These are phyloP conservation scores for Heliconius nattereri DNA, from an alignment of 1,140 invertebrate species.

Conservation along the genomic window DNA sequence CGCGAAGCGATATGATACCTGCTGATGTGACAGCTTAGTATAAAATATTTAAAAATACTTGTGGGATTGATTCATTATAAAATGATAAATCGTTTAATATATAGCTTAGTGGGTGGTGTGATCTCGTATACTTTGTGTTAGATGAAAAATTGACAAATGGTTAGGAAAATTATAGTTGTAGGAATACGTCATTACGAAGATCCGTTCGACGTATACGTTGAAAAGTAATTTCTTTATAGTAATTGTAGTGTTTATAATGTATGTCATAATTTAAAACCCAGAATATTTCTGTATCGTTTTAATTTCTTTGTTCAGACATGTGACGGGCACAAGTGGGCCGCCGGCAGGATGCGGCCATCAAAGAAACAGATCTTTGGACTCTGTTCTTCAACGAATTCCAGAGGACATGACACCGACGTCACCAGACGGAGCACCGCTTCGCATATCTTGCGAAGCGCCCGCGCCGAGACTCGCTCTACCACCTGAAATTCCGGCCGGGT, in stretches of 20 bases:
- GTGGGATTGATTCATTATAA: background rate
- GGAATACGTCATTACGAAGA: constrained; percentile 75
- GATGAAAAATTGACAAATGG: constrained; percentile 54
- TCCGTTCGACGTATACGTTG: constrained; percentile 73
- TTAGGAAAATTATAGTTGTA: constrained; percentile 75
- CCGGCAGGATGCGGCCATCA: constrained; percentile 86
- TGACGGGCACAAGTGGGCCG: constrained; percentile 71
- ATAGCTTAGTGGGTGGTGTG: background rate
- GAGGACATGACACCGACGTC: constrained; percentile 91
- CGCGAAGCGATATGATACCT: constrained; percentile 33
- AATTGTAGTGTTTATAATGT: background rate
- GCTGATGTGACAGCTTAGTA: background rate
- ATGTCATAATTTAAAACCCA: background rate
- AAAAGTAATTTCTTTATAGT: constrained; percentile 1
- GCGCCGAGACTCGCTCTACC: constrained; percentile 90
- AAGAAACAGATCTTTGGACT: constrained; percentile 93
- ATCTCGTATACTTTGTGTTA: constrained; percentile 18
- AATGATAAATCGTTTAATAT: background rate
- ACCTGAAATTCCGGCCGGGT: constrained; percentile 89
- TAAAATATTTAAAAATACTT: background rate
- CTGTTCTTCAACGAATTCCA: constrained; percentile 91
- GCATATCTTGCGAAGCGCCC: constrained; percentile 86
- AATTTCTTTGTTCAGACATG: constrained; percentile 66
- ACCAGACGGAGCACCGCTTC: constrained; percentile 86
- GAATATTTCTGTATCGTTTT: background rate